Conservation (phyloP, 2,888 invertebrate species). For the Protodeltote pygarga region DNA sequence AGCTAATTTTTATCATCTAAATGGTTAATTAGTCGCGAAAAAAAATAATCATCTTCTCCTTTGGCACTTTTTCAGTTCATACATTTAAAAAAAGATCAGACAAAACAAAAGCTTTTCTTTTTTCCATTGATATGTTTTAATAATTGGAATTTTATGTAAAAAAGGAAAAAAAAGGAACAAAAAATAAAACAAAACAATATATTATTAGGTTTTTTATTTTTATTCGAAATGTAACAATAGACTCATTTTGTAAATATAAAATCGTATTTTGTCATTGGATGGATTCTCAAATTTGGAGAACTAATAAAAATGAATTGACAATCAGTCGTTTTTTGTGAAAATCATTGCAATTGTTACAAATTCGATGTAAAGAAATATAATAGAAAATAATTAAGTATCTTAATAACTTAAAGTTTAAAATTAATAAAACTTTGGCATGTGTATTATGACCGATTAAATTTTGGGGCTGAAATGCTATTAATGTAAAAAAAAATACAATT, state of each 20-base stretch:
- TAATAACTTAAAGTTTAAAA: constrained; percentile 81
- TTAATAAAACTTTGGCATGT: constrained; percentile 86
- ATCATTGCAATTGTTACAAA: constrained; percentile 65
- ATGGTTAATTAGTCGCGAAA: constrained; percentile 46
- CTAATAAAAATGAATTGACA: constrained; percentile 48
- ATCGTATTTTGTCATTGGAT: constrained; percentile 83
- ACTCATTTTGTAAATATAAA: constrained; percentile 78
- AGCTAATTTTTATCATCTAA: constrained; percentile 59
- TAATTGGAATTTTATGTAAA: constrained; percentile 57
- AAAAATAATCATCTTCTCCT: constrained; percentile 22
- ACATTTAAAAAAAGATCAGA: constrained; percentile 11
- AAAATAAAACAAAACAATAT: constrained; percentile 69
- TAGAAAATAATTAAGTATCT: constrained; percentile 73
- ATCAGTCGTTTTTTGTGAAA: constrained; percentile 42
- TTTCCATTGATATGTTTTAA: constrained; percentile 75
- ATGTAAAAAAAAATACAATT: constrained; percentile 76
- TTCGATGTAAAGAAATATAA: constrained; percentile 64
- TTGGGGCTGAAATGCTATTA: constrained; percentile 81
- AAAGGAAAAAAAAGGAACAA: constrained; percentile 47
- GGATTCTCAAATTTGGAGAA: constrained; percentile 72
- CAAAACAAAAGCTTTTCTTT: constrained; percentile 23
- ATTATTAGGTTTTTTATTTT: constrained; percentile 76
- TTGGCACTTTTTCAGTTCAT: constrained; percentile 61
- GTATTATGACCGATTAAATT: constrained; percentile 85
- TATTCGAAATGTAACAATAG: constrained; percentile 84